These are phyloP conservation scores for Ramphastos sulfuratus DNA, from an alignment of 2,113 vertebrate genomes.

Conservation along the genomic window DNA sequence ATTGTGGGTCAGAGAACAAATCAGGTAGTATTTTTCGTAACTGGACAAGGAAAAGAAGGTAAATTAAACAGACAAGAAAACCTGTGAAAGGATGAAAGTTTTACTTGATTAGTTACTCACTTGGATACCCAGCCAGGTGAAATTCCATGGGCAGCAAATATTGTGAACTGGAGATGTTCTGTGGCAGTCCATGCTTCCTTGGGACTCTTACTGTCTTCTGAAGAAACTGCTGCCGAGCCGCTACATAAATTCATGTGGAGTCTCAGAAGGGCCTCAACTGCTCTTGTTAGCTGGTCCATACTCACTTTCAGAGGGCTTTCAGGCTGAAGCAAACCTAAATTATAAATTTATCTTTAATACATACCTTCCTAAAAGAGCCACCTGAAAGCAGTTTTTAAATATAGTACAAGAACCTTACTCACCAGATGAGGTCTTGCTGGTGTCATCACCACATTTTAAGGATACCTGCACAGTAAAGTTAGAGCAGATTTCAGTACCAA, in stretches of 20 bases:
- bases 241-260: constrained; percentile 83
- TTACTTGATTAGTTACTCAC: constrained; percentile 74
- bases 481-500: neutral
- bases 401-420: constrained; percentile 42
- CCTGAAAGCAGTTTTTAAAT: neutral
- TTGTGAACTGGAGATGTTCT: constrained; percentile 93
- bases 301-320: constrained; percentile 81
- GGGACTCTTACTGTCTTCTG: constrained; percentile 49
- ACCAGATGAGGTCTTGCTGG: constrained; percentile 63
- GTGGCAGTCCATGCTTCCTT: constrained; percentile 87
- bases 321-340: constrained; percentile 72
- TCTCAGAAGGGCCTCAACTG: constrained; percentile 85
- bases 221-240: constrained; percentile 5
- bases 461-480: constrained; percentile 73
- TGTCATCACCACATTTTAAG: constrained; percentile 66
- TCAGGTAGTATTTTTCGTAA: constrained; percentile 96
- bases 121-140: constrained; percentile 89
- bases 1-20: constrained; percentile 93
- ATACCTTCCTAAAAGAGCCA: neutral
- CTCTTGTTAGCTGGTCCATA: constrained; percentile 81
- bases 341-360: constrained; percentile 32
- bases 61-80: neutral
- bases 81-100: neutral
- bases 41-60: constrained; percentile 67
- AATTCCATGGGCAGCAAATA: constrained; percentile 93